Evolutionary conservation across 2,888 invertebrate genomes (phyloP).

Genomic region (Netelia melanura): DNA sequence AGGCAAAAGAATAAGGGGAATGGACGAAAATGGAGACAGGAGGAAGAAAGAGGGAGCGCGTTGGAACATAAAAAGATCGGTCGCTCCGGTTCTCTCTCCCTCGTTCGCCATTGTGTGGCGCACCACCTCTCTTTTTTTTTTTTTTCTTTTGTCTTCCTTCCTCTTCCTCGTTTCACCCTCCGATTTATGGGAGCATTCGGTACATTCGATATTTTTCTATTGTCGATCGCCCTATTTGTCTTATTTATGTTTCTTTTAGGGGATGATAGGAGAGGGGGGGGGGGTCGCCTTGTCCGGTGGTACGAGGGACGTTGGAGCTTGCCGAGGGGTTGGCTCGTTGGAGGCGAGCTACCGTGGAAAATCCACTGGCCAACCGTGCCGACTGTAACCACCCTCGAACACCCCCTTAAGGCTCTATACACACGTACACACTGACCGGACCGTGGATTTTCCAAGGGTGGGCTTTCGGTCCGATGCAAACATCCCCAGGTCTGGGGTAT

Average conservation of each 20-base stretch:
- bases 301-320: conserved; percentile 49
- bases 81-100: conserved; percentile 64
- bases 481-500: conserved; percentile 75
- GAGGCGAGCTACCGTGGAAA: conserved; percentile 67
- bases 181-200: conserved; percentile 84
- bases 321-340: conserved; percentile 33
- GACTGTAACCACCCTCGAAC: conserved; percentile 55
- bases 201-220: conserved; percentile 85
- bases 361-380: conserved; percentile 61
- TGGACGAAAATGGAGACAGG: conserved; percentile 71
- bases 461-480: conserved; percentile 80
- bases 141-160: conserved; percentile 25
- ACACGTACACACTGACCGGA: conserved; percentile 63
- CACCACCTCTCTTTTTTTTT: conserved; percentile 51
- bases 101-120: conserved; percentile 33
- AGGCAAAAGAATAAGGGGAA: conserved; percentile 41
- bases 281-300: conserved; percentile 60
- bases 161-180: conserved; percentile 69
- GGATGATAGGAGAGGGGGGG: conserved; percentile 12
- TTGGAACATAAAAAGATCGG: conserved; percentile 84
- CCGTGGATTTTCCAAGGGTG: conserved; percentile 75
- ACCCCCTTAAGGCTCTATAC: conserved; percentile 58
- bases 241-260: conserved; percentile 84
- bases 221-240: conserved; percentile 84
- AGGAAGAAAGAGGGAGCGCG: conserved; percentile 79